Conservation (phyloP, 2,888 invertebrate species). For the Osmoderma eremita region DNA sequence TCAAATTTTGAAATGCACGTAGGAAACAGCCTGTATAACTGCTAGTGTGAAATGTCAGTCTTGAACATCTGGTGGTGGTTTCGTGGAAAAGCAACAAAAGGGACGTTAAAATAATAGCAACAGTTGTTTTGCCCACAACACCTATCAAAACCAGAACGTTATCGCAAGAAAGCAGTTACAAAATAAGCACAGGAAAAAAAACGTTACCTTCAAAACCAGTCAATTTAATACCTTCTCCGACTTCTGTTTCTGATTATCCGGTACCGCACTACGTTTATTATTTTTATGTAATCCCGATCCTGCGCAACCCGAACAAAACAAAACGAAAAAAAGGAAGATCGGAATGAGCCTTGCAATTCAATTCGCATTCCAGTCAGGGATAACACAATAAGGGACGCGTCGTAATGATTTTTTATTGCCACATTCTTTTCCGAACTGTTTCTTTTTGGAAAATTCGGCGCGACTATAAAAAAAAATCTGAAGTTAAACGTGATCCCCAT, state of each 20-base stretch:
- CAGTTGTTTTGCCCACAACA: too few relatives aligned
- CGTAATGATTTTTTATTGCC: conserved; percentile 55
- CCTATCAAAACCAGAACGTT: too few relatives aligned
- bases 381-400: conserved; percentile 52
- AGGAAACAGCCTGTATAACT: too few relatives aligned
- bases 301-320: background rate
- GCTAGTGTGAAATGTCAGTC: too few relatives aligned
- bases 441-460: conserved; percentile 49
- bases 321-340: conserved; percentile 13
- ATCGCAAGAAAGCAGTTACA: too few relatives aligned
- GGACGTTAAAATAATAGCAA: too few relatives aligned
- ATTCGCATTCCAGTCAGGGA: conserved; percentile 50
- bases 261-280: conserved; percentile 2
- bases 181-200: too few relatives aligned
- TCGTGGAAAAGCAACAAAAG: too few relatives aligned
- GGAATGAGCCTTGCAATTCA: conserved; percentile 49
- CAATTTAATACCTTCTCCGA: background rate
- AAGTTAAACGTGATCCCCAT: conserved; percentile 55
- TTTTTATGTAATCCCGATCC: conserved; percentile 3
- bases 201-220: too few relatives aligned
- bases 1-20: too few relatives aligned
- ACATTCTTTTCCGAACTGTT: conserved; percentile 46
- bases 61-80: too few relatives aligned
- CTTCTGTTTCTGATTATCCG: conserved; percentile 9
- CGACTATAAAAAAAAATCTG: conserved; percentile 53